phyloP scores from a whole-genome alignment of 2,888 invertebrate genomes.

The Drosophila kanekoi region DNA sequence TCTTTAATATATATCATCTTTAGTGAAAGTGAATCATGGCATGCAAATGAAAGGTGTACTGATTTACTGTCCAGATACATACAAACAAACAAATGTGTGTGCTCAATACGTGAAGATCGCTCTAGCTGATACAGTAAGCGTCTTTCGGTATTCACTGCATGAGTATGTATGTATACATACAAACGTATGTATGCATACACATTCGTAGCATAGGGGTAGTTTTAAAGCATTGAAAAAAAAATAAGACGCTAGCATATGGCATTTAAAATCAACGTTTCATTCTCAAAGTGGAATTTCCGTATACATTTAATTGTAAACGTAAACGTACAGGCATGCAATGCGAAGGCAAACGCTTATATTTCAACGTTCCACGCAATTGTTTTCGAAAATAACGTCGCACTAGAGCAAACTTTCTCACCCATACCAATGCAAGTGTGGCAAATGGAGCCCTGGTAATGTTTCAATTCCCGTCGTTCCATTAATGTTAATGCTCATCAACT shows the following conservation, averaged over 20 bases:
- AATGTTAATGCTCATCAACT: neutral
- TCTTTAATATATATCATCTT: neutral
- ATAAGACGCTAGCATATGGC: slow-evolving; percentile 57
- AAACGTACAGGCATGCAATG: slow-evolving; percentile 46
- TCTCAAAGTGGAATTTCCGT: slow-evolving; percentile 49
- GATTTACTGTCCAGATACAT: slow-evolving; percentile 7
- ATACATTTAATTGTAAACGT: slow-evolving; percentile 47
- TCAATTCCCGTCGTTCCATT: slow-evolving; percentile 35
- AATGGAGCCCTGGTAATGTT: slow-evolving; percentile 46
- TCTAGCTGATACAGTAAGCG: slow-evolving; percentile 29
- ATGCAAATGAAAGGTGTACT: slow-evolving; percentile 13
- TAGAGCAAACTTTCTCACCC: slow-evolving; percentile 44
- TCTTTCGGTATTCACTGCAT: slow-evolving; percentile 30
- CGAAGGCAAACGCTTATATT: slow-evolving; percentile 35
- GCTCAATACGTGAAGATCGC: slow-evolving; percentile 16
- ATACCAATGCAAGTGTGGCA: slow-evolving; percentile 31
- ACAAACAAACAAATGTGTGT: neutral
- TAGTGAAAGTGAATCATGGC: slow-evolving; percentile 10
- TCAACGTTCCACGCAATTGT: slow-evolving; percentile 63
- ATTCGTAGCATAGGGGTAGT: slow-evolving; percentile 51
- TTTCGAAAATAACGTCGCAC: slow-evolving; percentile 72
- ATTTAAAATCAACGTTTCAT: slow-evolving; percentile 68
- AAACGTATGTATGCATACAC: slow-evolving; percentile 9
- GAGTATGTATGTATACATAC: slow-evolving; percentile 5
- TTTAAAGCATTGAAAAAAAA: slow-evolving; percentile 42